Conservation (phyloP, 2,113 vertebrate species). For the Fukomys damarensis region DNA sequence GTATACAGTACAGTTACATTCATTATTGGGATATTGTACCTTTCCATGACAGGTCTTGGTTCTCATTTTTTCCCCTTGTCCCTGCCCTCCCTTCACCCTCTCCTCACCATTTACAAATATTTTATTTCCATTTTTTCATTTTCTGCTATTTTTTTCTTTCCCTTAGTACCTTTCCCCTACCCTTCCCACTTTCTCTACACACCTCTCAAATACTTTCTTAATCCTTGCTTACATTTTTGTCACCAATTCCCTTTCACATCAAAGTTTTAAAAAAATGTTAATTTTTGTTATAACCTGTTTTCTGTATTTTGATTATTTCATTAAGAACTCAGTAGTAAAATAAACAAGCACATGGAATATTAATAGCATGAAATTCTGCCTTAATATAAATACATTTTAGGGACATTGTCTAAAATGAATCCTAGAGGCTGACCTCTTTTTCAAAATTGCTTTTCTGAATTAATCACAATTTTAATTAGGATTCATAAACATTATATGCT, state of each 20-base stretch:
- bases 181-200: no score
- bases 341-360: background rate
- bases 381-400: background rate
- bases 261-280: background rate
- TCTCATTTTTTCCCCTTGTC: no score
- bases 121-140: no score
- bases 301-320: background rate
- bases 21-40: no score
- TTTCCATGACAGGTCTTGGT: no score
- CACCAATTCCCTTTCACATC: background rate
- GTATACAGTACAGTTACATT: no score
- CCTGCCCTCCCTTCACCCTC: no score
- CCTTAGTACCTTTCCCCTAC: no score
- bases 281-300: background rate
- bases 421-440: background rate
- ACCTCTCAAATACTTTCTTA: constrained; percentile 30
- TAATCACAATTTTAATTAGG: background rate
- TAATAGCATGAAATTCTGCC: background rate
- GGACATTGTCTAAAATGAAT: background rate
- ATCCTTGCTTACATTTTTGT: background rate
- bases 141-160: no score
- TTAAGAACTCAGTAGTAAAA: constrained; percentile 1
- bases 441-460: background rate
- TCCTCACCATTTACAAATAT: no score
- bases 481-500: background rate